Evolutionary conservation across 2,888 invertebrate species (phyloP).

Genomic region (Eupeodes luniger): DNA sequence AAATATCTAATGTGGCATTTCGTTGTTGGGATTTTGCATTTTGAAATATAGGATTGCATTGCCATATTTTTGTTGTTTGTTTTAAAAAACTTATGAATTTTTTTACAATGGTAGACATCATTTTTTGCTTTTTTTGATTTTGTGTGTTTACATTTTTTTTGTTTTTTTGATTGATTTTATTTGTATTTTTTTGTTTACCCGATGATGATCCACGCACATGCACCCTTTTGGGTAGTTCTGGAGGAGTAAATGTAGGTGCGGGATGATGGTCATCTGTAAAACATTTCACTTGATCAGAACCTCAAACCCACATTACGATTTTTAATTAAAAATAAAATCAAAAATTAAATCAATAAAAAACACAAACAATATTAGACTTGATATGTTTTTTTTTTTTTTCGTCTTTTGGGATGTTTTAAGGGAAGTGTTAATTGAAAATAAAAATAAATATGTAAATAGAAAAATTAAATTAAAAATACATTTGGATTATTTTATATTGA

Average conservation of each 20-base stretch:
- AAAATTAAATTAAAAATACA: background rate
- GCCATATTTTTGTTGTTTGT: conserved; percentile 31
- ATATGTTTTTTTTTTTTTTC: conserved; percentile 36
- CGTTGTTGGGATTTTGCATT: conserved; percentile 75
- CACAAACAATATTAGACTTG: conserved; percentile 37
- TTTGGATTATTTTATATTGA: background rate
- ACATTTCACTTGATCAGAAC: conserved; percentile 87
- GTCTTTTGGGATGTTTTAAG: conserved; percentile 37
- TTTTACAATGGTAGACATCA: conserved; percentile 52
- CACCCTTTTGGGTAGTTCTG: conserved; percentile 99
- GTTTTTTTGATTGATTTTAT: conserved; percentile 65
- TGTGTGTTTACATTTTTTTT: conserved; percentile 54
- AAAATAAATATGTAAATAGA: background rate
- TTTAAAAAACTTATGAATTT: conserved; percentile 19
- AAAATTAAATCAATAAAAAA: conserved; percentile 48
- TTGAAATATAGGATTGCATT: conserved; percentile 69
- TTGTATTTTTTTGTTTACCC: conserved; percentile 80
- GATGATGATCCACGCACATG: conserved; percentile 94
- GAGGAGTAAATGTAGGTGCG: conserved; percentile 99
- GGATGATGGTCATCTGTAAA: conserved; percentile 98
- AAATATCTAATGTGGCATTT: conserved; percentile 71
- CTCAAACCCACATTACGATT: conserved; percentile 83
- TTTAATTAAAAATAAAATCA: conserved; percentile 54
- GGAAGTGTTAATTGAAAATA: conserved; percentile 25
- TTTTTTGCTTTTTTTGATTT: conserved; percentile 65